Evolutionary conservation across 2,888 invertebrate species (phyloP).

Genomic region (Eumerus sabulonum): DNA sequence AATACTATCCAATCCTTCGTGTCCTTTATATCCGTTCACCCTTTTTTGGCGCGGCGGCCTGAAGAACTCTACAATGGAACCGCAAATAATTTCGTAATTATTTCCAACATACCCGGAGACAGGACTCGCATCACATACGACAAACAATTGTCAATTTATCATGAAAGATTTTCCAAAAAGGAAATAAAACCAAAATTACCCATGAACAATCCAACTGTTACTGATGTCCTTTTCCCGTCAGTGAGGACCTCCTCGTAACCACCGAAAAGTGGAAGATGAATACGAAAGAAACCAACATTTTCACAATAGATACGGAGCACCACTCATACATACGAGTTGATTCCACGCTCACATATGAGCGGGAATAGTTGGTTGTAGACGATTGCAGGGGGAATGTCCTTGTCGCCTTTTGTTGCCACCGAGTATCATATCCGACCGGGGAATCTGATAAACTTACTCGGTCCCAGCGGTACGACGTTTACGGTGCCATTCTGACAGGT

Average conservation of each 20-base stretch:
- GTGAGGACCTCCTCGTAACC: no score
- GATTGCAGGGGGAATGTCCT: constrained; percentile 44
- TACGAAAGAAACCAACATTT: no score
- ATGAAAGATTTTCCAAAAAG: constrained; percentile 40
- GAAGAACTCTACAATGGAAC: constrained; percentile 51
- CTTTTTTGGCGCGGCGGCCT: constrained; percentile 42
- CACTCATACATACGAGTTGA: no score
- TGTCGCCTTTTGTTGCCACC: constrained; percentile 34
- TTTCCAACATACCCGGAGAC: constrained; percentile 37
- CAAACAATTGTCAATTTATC: constrained; percentile 64
- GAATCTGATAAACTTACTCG: constrained; percentile 47
- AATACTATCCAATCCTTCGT: constrained; percentile 9
- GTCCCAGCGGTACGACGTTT: constrained; percentile 14
- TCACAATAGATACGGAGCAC: no score
- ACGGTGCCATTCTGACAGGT: constrained; percentile 28
- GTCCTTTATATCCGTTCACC: constrained; percentile 9
- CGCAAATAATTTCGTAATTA: constrained; percentile 68
- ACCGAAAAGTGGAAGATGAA: no score
- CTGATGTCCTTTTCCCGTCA: constrained; percentile 61
- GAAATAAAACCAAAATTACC: constrained; percentile 46
- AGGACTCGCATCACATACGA: constrained; percentile 13
- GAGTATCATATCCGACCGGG: constrained; percentile 41
- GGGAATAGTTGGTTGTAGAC: no score
- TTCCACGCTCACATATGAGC: no score
- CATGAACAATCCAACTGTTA: constrained; percentile 62